Evolutionary conservation across 2,797 vertebrate species (phyloP), one percentile per base, ranked within the genome.

Genomic region (Rhinatrema bivittatum): DNA sequence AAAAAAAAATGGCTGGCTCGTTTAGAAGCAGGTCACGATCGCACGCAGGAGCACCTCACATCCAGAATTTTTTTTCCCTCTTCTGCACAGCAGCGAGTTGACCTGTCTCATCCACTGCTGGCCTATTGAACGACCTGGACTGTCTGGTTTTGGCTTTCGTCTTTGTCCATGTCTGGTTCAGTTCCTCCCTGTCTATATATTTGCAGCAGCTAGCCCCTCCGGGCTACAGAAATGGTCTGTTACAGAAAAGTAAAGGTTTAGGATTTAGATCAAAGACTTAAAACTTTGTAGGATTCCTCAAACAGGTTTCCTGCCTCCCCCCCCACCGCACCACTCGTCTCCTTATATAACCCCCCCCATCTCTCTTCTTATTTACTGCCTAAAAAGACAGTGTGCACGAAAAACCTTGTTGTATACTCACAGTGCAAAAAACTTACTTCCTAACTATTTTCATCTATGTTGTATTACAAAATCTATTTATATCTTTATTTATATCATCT

Each of bases 81-180:
- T 39, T 47, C 21, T 12, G 52, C 55, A 68, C 76, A 77, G 85
- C 88, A 91, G 87, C 87, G 87, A 87, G 86, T 82, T 91, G 89
- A 89, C 89, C 89, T 73, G 79, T 81, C 78, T 70, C 62, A 64
- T 81, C 76, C 70, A 50, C 60, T 49, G 63, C 69, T 70, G 76
- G 78, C 79, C 87, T 88, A 84, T 82, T 72, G 79, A 78, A 75
- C 84, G 72, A 87, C 85, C 85, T 83, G 85, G 76, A 74, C 86
- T 85, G 91, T 93, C 90, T 93, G 90, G 89, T 76, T 77, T 78
- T 74, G 78, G 79, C 74, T 79, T 76, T 64, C 53, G 85, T 87
- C 89, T 92, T 97, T 96, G 91, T 94, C 88, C 87, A 45, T 85
- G 90, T 94, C 91, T 96, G 90, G 86, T 81, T 85, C 74, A 84